Evolutionary conservation across 2,113 vertebrate species (phyloP).

Genomic region (Callaeas wilsoni): DNA sequence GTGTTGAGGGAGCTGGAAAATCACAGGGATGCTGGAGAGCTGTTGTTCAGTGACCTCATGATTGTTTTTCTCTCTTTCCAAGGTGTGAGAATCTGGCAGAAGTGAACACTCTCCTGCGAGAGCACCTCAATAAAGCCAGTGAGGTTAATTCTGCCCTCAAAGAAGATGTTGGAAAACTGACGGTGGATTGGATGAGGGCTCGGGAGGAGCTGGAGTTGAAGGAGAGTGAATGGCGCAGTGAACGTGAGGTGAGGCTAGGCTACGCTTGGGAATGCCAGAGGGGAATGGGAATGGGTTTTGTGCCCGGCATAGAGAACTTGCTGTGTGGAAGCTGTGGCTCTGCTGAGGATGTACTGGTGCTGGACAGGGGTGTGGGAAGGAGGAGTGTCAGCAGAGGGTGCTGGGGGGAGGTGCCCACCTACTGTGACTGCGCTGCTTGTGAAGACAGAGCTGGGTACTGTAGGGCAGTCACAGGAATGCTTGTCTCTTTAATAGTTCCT

Average conservation of each 20-base stretch:
- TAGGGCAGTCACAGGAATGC: neutral
- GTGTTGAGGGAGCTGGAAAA: neutral
- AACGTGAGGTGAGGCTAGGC: slow-evolving; percentile 69
- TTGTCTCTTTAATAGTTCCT: neutral
- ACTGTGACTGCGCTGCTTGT: neutral
- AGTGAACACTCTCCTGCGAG: slow-evolving; percentile 75
- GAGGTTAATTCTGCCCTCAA: slow-evolving; percentile 75
- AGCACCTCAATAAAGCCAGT: slow-evolving; percentile 78
- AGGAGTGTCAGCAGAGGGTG: neutral
- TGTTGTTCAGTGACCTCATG: neutral
- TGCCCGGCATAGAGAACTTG: neutral
- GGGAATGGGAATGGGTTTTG: neutral
- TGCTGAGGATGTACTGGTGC: neutral
- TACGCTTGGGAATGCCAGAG: fast-evolving
- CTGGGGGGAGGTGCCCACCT: neutral
- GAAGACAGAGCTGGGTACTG: neutral
- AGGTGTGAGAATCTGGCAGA: slow-evolving; percentile 80
- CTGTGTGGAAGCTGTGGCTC: neutral
- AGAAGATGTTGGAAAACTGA: slow-evolving; percentile 82
- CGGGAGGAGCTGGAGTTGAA: slow-evolving; percentile 76
- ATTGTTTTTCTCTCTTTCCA: neutral
- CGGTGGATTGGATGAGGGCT: slow-evolving; percentile 81
- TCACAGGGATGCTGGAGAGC: neutral
- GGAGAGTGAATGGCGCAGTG: slow-evolving; percentile 77
- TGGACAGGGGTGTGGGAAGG: neutral